A percentile compares a stretch with the other conserved stretches of the same genome.
phyloP scores from a whole-genome alignment of 30 jellyfish, hydroid and myxozoan genomes.

The Aurelia aurita region DNA sequence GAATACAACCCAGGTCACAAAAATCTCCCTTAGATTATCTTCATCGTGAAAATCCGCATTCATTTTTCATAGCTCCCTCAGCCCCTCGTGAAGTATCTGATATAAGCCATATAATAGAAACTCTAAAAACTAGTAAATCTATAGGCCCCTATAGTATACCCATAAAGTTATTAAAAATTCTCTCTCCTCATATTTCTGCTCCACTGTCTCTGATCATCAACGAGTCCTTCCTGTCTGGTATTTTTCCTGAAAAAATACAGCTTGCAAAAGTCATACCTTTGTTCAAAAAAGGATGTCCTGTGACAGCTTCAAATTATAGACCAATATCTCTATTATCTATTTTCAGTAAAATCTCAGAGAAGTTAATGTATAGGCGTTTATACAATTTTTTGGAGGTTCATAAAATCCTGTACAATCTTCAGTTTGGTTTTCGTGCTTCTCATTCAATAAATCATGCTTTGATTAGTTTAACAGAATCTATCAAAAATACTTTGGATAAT shows the following conservation, averaged over 20 bases:
- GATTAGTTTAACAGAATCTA: too few species aligned
- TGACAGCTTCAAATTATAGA: constrained; percentile 49
- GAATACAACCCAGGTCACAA: constrained; percentile 41
- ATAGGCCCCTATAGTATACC: constrained; percentile 61
- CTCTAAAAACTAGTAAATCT: constrained; percentile 44
- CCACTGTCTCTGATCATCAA: constrained; percentile 48
- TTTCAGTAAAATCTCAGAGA: too few species aligned
- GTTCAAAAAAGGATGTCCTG: constrained; percentile 48
- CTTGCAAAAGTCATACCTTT: constrained; percentile 57
- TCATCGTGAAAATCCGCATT: constrained; percentile 5
- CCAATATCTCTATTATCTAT: constrained; percentile 63
- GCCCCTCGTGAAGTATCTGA: constrained; percentile 63
- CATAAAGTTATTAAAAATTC: constrained; percentile 27
- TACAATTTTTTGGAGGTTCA: too few species aligned
- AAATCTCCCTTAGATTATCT: constrained; percentile 50
- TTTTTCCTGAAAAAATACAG: constrained; percentile 44
- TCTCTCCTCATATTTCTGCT: constrained; percentile 48
- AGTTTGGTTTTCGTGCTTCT: too few species aligned
- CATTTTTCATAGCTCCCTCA: constrained; percentile 38
- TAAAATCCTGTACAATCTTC: too few species aligned
- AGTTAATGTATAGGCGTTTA: too few species aligned
- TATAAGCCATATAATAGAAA: constrained; percentile 21
- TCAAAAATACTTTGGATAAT: too few species aligned
- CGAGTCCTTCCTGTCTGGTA: constrained; percentile 47
- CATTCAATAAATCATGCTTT: too few species aligned